Evolutionary conservation across 30 jellyfish, hydroid and myxozoan genomes (phyloP).

Genomic region (Hydractinia symbiolongicarpus): DNA sequence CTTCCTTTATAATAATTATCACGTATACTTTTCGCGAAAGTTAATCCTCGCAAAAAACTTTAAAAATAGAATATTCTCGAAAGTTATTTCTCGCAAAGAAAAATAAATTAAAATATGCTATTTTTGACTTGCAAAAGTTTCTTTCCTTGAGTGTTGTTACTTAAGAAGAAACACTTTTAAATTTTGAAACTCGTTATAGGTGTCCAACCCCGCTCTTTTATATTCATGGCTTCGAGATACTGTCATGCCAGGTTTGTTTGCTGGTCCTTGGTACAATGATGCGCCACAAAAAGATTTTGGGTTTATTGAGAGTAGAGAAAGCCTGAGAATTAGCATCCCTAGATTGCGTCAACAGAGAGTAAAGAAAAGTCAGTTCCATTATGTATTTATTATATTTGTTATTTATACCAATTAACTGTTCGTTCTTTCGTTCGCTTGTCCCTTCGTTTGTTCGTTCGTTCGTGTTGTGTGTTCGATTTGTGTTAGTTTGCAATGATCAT

Average conservation of each 20-base stretch:
- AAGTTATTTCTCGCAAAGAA: too few relatives aligned
- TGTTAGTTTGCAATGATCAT: too few relatives aligned
- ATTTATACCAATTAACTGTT: neutral
- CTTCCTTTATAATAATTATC: too few relatives aligned
- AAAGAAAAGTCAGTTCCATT: conserved; percentile 33
- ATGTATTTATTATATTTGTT: neutral
- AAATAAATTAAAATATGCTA: too few relatives aligned
- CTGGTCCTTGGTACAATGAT: conserved; percentile 23
- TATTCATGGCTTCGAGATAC: conserved; percentile 23
- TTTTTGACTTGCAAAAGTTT: too few relatives aligned
- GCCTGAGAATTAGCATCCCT: conserved; percentile 48
- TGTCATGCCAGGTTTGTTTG: conserved; percentile 1
- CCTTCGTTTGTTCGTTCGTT: neutral
- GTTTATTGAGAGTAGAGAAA: conserved; percentile 44
- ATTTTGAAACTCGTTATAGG: neutral
- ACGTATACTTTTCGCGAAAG: too few relatives aligned
- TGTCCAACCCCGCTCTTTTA: neutral
- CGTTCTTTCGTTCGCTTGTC: neutral
- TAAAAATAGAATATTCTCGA: too few relatives aligned
- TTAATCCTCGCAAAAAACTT: too few relatives aligned
- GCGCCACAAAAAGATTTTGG: conserved; percentile 5
- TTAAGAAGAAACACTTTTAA: too few relatives aligned
- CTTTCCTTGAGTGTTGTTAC: too few relatives aligned
- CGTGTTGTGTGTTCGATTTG: too few relatives aligned
- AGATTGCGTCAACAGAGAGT: conserved; percentile 68